Conservation (phyloP, 2,888 invertebrate genomes). For the Eulithis prunata region DNA sequence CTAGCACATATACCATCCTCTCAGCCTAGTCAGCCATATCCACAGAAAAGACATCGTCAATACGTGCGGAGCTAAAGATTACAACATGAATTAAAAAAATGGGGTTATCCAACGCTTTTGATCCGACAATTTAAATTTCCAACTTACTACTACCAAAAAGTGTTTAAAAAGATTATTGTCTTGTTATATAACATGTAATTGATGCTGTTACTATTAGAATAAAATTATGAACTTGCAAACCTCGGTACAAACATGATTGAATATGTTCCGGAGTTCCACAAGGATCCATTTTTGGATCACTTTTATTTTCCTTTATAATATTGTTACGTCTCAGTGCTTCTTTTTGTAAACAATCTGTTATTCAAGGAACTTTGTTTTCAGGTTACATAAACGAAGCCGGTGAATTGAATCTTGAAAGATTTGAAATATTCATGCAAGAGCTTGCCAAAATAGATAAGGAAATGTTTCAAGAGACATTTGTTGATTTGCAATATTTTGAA, state of each 20-base stretch:
- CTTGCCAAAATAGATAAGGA: conserved; percentile 89
- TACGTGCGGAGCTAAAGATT: too few relatives aligned
- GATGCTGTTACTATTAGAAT: background rate
- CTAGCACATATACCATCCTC: too few relatives aligned
- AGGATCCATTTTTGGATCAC: conserved; percentile 14
- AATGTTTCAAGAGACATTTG: conserved; percentile 89
- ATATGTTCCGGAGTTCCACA: conserved; percentile 12
- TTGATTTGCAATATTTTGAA: conserved; percentile 93
- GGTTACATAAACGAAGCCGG: conserved; percentile 98
- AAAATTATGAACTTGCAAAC: background rate
- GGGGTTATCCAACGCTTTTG: conserved; percentile 16
- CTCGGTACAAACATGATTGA: background rate
- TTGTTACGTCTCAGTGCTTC: background rate
- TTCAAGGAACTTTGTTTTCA: conserved; percentile 54
- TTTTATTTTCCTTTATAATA: conserved; percentile 4
- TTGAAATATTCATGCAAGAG: conserved; percentile 93
- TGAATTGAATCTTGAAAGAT: conserved; percentile 90
- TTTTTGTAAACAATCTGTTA: background rate
- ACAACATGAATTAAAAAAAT: too few relatives aligned
- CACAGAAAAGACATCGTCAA: too few relatives aligned
- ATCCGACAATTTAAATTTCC: background rate
- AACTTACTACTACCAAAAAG: background rate
- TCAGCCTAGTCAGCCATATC: too few relatives aligned
- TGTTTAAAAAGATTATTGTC: background rate
- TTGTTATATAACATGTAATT: background rate